A percentile compares a stretch with the other conserved stretches of the same genome.
Evolutionary conservation across 2,797 vertebrate genomes (phyloP).

Genomic region (Meriones psammophilus): DNA sequence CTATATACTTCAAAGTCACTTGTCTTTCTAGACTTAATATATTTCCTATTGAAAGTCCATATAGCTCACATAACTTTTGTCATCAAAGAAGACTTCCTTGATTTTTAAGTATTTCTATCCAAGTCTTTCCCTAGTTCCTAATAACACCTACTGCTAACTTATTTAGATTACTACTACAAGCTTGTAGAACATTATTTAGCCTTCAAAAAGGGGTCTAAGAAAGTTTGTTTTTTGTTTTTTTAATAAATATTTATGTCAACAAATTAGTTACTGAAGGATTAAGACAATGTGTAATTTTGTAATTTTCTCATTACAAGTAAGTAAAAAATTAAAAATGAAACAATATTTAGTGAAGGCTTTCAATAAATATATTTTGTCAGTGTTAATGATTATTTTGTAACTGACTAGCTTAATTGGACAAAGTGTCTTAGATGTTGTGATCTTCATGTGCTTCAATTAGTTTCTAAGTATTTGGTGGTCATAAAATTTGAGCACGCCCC

Average conservation of each 20-base stretch:
- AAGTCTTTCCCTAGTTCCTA: background rate
- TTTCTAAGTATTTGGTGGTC: background rate
- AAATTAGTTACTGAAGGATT: constrained; percentile 12
- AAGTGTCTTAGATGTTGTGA: background rate
- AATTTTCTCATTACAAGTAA: constrained; percentile 16
- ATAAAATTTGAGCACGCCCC: background rate
- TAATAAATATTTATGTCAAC: background rate
- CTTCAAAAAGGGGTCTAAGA: background rate
- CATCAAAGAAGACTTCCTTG: background rate
- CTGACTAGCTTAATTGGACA: background rate
- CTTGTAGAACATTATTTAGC: background rate
- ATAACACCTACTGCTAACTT: background rate
- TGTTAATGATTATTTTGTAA: constrained; percentile 26
- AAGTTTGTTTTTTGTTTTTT: background rate
- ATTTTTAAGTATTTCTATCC: background rate
- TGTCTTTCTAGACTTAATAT: background rate
- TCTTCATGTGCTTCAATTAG: background rate
- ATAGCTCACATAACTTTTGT: background rate
- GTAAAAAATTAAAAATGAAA: constrained; percentile 22
- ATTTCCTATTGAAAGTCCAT: background rate
- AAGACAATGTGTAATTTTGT: background rate
- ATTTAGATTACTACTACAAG: background rate
- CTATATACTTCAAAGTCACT: background rate
- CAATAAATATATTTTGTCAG: background rate
- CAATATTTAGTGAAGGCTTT: constrained; percentile 29